phyloP scores from a whole-genome alignment of 2,888 invertebrate genomes.

The Andricus quercusramuli region DNA sequence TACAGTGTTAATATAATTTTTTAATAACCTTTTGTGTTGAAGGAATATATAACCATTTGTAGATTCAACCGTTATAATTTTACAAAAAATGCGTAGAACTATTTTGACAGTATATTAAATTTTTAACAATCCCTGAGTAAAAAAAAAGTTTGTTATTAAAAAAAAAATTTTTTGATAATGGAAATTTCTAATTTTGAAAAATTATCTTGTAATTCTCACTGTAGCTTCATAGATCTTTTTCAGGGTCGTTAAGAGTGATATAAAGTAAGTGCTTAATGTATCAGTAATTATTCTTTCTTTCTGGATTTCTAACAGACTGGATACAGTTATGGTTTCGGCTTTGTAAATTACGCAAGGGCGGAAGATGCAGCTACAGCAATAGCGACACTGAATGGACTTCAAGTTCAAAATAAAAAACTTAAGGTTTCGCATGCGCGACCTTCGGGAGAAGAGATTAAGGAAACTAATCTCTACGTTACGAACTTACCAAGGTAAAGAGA shows the following conservation, averaged over 20 bases:
- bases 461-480: slow-evolving; percentile 95
- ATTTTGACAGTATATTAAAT: no score
- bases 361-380: slow-evolving; percentile 94
- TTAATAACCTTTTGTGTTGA: no score
- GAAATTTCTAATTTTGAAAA: no score
- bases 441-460: slow-evolving; percentile 94
- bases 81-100: no score
- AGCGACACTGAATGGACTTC: slow-evolving; percentile 91
- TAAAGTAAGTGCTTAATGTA: neutral
- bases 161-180: no score
- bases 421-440: slow-evolving; percentile 97
- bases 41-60: no score
- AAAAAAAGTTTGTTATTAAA: no score
- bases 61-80: no score
- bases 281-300: slow-evolving; percentile 28
- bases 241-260: neutral
- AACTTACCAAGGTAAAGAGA: slow-evolving; percentile 88
- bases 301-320: slow-evolving; percentile 84
- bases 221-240: slow-evolving; percentile 21
- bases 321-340: slow-evolving; percentile 97
- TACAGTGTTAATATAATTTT: no score
- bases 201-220: no score
- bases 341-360: slow-evolving; percentile 93
- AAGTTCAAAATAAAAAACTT: slow-evolving; percentile 93
- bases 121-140: no score